Evolutionary conservation across 2,888 invertebrate species (phyloP), one percentile per base, ranked within the genome.

Genomic region (Epiblema foenella): DNA sequence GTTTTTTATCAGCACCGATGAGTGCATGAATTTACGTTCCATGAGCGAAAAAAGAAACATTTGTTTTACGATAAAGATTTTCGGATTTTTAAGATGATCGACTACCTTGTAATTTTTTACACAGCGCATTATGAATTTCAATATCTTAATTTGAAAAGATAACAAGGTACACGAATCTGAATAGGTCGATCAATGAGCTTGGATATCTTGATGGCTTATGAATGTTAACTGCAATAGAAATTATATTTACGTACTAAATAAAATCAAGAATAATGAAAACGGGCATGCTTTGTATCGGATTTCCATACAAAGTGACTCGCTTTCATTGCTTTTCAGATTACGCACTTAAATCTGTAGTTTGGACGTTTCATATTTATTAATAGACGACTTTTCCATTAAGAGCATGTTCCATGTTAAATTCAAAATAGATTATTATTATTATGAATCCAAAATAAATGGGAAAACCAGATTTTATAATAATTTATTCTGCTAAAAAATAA

Each of bases 171-270:
- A 51, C 51, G 52, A 58, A 60, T 12, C n/a, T 29, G 15, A 52
- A 39, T 58, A 17, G 39, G 39, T 59, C 59, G 12, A 57, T 58
- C 24, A 42, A 46, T n/a, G 39, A 5, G 59, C 58, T 69, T 65
- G 52, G 42, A 65, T 39, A 58, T 59, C 17, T 46, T 75, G 75
- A 76, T 59, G 77, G 80, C 81, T 81, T 81, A 62, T 80, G 75
- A 75, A 79, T 81, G 79, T 79, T 81, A 77, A 78, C 78, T 73
- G 75, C 57, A 64, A 64, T 57, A 65, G 11, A 57, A 51, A 18
- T 10, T 18, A 11, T 10, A 17, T 10, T 57, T 37, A 17, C 17
- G 5, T 33, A 10, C n/a, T 10, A n/a, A 10, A 57, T 33, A 57
- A 2, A 46, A n/a, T n/a, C 8, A 46, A n/a, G 46, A 46, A n/a